Evolutionary conservation across 2,113 vertebrate species (phyloP).

Genomic region (Serilophus lunatus): DNA sequence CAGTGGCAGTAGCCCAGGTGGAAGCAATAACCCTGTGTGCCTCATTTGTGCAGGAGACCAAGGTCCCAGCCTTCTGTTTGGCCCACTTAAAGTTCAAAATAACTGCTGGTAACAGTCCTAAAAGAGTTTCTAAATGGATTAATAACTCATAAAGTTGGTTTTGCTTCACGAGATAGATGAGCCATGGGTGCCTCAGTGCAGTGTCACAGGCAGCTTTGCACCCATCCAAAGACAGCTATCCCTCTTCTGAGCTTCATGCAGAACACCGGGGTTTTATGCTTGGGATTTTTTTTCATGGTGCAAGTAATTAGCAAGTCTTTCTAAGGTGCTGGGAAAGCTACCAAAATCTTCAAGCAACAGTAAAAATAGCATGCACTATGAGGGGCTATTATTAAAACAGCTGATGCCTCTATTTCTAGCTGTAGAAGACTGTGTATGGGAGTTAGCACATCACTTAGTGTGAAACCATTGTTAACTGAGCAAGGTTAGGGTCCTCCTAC

Average conservation of each 20-base stretch:
- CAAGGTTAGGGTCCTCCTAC: neutral
- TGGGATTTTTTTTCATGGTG: neutral
- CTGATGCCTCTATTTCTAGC: neutral
- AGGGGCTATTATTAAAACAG: neutral
- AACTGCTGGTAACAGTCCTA: neutral
- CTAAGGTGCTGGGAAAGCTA: neutral
- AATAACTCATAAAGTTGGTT: neutral
- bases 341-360: neutral
- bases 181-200: neutral
- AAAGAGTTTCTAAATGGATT: neutral
- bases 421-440: no score
- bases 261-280: neutral
- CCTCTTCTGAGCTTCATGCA: neutral
- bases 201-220: neutral
- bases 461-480: neutral
- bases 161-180: neutral
- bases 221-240: neutral
- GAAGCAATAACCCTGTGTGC: neutral
- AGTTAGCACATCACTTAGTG: neutral
- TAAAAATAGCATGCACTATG: neutral
- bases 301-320: neutral
- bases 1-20: accelerated
- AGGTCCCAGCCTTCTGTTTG: neutral
- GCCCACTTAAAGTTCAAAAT: neutral
- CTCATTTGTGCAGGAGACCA: neutral